Evolutionary conservation across 2,888 invertebrate genomes (phyloP), one percentile per base, ranked within the genome.

Genomic region (Synanthedon myopaeformis): DNA sequence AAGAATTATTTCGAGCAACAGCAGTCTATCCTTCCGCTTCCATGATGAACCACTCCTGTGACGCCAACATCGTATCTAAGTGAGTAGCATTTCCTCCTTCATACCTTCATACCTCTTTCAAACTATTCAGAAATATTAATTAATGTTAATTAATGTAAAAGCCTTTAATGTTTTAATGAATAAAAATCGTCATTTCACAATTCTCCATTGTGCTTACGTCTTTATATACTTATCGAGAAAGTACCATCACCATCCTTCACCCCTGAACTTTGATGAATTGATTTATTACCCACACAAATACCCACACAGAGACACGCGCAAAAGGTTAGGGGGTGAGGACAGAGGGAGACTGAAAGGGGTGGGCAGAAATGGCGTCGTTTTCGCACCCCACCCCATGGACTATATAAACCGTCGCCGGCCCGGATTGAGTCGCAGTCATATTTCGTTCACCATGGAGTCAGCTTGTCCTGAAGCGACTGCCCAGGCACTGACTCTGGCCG

Each of bases 1-100:
- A 65, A 2, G 79, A 84, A 58, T 63, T 84, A 53, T 74, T 89
- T 48, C 78, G 89, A 51, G 96, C 94, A 0, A 93, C 95, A 2
- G 96, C 93, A 0, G 93, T 97, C 67, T 96, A 94, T 73, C 94
- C 96, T 0, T 92, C 94, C 1, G 91, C 95, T 0, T 94, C 96
- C 65, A 91, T 97, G 83, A 94, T 97, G 91, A 98, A 98, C 77
- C 98, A 98, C 81, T 94, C 96, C 0, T 98, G 98, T 74, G 92
- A 93, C 59, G 93, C 96, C 5, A 93, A 93, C 65, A 93, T 96
- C 56, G 91, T 92, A 53, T 92, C 92, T 64, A 91, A 90, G 92
- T 93, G 74, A 70, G 79, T 71, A 52, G 4, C 11, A 1, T 19
- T 28, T 6, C 50, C 14, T 49, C 14, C 1, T 23, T 35, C 35